Base-by-base conservation (phyloP, 2,797 vertebrate species). In the Coccyzus lansbergi region DNA sequence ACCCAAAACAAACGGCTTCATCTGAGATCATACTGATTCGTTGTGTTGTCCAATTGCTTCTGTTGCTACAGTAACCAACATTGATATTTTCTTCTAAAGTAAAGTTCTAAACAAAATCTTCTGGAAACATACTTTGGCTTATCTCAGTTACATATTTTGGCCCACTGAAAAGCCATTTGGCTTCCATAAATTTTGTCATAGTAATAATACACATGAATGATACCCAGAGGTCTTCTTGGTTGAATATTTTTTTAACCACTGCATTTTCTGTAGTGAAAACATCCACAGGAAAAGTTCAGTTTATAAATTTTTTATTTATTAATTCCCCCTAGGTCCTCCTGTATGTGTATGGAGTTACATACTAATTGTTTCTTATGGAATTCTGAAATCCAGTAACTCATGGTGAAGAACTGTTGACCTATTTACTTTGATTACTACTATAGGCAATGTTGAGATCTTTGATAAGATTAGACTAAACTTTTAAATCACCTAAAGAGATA, bases 261-360 rank as follows among this genome's bases (percentile, higher is more conserved):
- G 22, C 12, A 12, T n/a, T 67, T 67, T 85, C 58, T 68, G 22
- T 36, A 68, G 34, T 79, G 19, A 20, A 94, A 93, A 95, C 18
- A 94, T 69, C 69, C 82, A 76, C 56, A 93, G 83, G 90, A 95
- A 60, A 92, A 76, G 65, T 83, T 92, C 84, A 80, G n/a, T 89
- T 96, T 94, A 90, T 93, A 86, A 64, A 77, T 95, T 92, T 95
- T 86, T 93, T 9, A 55, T 92, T 81, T 72, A 81, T 70, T 38
- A 90, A 92, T 91, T 59, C 92, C 90, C 44, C 74, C 62, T 93
- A 83, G 71, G 52, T 94, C 65, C 76, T 80, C 83, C 84, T 51
- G 69, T 56, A n/a, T 20, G 6, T 7, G 40, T 92, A 86, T 93
- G 75, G 17, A 77, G 75, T 81, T 92, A 83, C 56, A 82, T 70